Evolutionary conservation across 2,888 invertebrate species (phyloP).

Genomic region (Drosophila birchii): DNA sequence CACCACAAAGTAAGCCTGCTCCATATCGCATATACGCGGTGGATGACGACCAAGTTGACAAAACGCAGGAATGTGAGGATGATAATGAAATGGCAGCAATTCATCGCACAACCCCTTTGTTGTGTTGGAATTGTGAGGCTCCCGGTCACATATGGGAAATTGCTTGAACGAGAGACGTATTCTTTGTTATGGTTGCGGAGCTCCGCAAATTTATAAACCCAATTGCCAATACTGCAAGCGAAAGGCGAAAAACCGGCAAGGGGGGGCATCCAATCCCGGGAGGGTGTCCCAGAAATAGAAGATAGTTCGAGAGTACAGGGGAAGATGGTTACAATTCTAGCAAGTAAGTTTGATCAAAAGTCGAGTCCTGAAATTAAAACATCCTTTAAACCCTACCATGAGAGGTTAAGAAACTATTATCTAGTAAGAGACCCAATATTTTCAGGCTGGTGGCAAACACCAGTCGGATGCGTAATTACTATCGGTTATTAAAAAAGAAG

Average conservation of each 20-base stretch:
- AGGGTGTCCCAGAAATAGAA: conserved; percentile 4
- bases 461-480: not conserved
- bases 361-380: not conserved
- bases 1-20: not conserved
- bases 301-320: not conserved
- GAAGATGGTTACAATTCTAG: not conserved
- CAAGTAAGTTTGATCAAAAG: not conserved
- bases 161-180: conserved; percentile 1
- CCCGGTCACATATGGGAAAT: conserved; percentile 3
- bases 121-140: conserved; percentile 5
- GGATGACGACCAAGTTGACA: not conserved
- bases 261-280: not conserved
- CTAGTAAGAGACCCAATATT: not conserved
- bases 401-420: conserved; percentile 10
- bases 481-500: not conserved
- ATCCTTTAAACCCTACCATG: conserved; percentile 3
- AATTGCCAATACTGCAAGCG: conserved; percentile 1
- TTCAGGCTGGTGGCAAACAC: no score
- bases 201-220: not conserved
- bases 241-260: conserved; percentile 3
- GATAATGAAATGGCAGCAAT: not conserved
- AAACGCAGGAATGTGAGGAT: not conserved
- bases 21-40: conserved; percentile 1
- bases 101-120: not conserved
- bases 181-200: not conserved